Evolutionary conservation across 2,888 invertebrate genomes (phyloP).

Genomic region (Terebella lapidaria): DNA sequence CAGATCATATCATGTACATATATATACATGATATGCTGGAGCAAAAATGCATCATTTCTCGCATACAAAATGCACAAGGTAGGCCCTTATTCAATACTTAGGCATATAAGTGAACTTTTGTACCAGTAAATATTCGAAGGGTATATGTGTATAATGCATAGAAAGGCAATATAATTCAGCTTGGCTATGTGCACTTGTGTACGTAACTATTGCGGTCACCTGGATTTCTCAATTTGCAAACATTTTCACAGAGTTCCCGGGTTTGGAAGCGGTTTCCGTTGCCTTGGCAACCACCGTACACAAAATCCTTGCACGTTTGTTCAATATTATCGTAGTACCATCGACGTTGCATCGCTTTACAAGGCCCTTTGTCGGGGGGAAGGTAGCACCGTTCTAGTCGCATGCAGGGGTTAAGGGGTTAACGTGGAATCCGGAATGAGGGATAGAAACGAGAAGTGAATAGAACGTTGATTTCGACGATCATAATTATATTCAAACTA

Average conservation of each 20-base stretch:
- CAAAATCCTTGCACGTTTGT: background rate
- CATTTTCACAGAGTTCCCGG: slow-evolving; percentile 61
- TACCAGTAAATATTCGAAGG: too few species aligned
- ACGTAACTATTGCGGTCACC: too few species aligned
- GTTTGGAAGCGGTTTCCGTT: slow-evolving; percentile 31
- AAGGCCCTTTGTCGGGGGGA: background rate
- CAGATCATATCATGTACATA: background rate
- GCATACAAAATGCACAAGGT: too few species aligned
- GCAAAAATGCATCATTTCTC: too few species aligned
- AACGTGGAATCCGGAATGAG: background rate
- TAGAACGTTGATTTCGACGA: too few species aligned
- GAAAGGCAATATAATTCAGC: too few species aligned
- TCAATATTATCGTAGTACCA: background rate
- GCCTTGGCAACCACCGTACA: slow-evolving; percentile 24
- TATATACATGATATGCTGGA: background rate
- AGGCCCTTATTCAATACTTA: too few species aligned
- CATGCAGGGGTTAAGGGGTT: background rate
- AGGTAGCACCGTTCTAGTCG: background rate
- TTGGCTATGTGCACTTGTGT: too few species aligned
- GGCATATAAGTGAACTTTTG: too few species aligned
- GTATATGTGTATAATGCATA: too few species aligned
- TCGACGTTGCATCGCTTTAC: background rate
- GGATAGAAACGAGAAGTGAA: too few species aligned
- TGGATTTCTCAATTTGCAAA: slow-evolving; percentile 3
- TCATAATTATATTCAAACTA: too few species aligned